Base-by-base conservation (phyloP, 1,140 invertebrate species). In the Cydia strobilella region DNA sequence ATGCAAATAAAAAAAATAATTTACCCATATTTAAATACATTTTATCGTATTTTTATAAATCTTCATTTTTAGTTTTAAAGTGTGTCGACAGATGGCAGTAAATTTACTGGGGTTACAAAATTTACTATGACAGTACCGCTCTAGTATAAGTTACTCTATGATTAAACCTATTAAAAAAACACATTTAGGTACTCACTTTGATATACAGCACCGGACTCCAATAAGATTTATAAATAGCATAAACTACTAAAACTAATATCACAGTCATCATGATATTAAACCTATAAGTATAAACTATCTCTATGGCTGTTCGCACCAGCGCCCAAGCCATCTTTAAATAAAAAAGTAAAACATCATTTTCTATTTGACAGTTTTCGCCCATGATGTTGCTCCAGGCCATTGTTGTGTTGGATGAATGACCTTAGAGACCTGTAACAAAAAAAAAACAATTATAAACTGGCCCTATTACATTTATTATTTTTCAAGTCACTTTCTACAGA, bases 181-280 rank as follows among this genome's bases (percentile, higher is more conserved):
- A 18, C 0, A 6, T 4, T n/a, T n/a, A n/a, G n/a, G 15, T 75
- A 75, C 84, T 85, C 42, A 90, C 86, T 84, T 83, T 87, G 45
- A 76, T 76, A 76, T 85, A 87, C 15, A 82, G 72, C 0, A 86
- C 76, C 3, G 85, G 88, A 73, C 76, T 86, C 79, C 79, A 86
- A 81, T 84, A 90, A 62, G 80, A 78, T 74, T 84, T 88, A 77
- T 87, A 89, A 1, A 85, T 25, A 15, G 82, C 39, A 65, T 81
- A 86, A 6, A 86, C 20, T 15, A 85, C 1, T 18, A 81, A 63
- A 35, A 76, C 42, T 54, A 85, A 12, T 69, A 84, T 75, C 59
- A 79, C 78, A 82, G 77, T 18, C 10, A 80, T 27, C 3, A 85
- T 6, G 23, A 84, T 66, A 59, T 75, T 48, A n/a, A 74, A 65